Percentiles rank a stretch among this genome's conserved stretches.
Conservation (phyloP, 2,797 vertebrate genomes). For the Coregonus suidteri region DNA sequence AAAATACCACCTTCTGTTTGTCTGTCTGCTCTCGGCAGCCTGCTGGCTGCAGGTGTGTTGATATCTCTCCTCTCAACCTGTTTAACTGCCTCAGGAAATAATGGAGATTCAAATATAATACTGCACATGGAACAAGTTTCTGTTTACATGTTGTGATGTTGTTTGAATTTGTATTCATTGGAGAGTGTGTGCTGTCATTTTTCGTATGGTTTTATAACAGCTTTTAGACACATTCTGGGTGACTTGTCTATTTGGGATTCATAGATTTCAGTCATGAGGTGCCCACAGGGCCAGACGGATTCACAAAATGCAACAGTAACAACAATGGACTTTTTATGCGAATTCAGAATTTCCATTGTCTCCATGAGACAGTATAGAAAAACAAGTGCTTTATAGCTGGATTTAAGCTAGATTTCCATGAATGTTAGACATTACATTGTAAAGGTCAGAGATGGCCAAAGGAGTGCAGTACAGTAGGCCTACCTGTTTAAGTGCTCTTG, state of each 20-base stretch:
- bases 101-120: slow-evolving; percentile 17
- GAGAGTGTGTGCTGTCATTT: slow-evolving; percentile 1
- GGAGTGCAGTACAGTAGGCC: neutral
- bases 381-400: neutral
- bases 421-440: neutral
- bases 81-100: slow-evolving; percentile 26
- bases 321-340: neutral
- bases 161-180: neutral
- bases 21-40: slow-evolving; percentile 29
- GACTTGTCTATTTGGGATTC: neutral
- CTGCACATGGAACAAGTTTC: neutral
- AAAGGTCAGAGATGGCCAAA: neutral
- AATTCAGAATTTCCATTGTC: neutral
- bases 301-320: neutral
- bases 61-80: slow-evolving; percentile 30
- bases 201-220: neutral
- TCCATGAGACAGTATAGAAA: neutral
- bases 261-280: slow-evolving; percentile 1
- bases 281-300: neutral
- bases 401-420: neutral
- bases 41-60: slow-evolving; percentile 48
- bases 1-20: slow-evolving; percentile 69
- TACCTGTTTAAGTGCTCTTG: slow-evolving; percentile 98
- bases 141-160: slow-evolving; percentile 1
- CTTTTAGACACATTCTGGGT: slow-evolving; percentile 5